Evolutionary conservation across 2,888 invertebrate genomes (phyloP), one percentile per base, ranked within the genome.

Genomic region (Phaonia tiefii): DNA sequence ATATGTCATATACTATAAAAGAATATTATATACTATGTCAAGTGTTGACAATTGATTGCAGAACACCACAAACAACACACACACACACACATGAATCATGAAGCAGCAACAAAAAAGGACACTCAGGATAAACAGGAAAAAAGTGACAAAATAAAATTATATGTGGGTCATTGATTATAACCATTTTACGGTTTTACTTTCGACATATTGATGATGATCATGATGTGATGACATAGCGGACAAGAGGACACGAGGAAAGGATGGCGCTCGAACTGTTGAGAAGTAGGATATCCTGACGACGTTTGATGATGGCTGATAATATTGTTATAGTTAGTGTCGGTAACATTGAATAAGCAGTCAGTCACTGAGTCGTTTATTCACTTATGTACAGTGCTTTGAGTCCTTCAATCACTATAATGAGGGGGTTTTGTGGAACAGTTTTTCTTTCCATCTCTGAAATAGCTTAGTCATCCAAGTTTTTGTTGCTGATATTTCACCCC

Each of bases 131-230:
- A 3, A 31, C 3, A 31, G 8, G 8, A 31, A 31, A 31, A 42
- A 42, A 63, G 39, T 63, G 20, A 63, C 42, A 63, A 63, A 63
- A 63, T 42, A 42, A 63, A 69, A 75, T 78, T 72, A 70, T 65
- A 72, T 81, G 60, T 78, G 81, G 78, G 78, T 78, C 81, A 81
- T 78, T 81, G 81, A 78, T 78, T 78, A 78, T 75, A 75, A 78
- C 63, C 63, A 63, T 63, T 63, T 63, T 63, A 42, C 39, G 42
- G 20, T 42, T 39, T 42, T 63, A 63, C 39, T 63, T 63, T 63
- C 63, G 63, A 63, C 67, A 67, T 31, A 49, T 66, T 66, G 66
- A n/a, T 46, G 66, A 49, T 46, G 46, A n/a, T n/a, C n/a, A n/a
- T n/a, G n/a, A n/a, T n/a, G n/a, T n/a, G n/a, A 31, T 44, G 72